Base-by-base conservation (phyloP, 2,113 vertebrate genomes). In the Triplophysa tibetana region DNA sequence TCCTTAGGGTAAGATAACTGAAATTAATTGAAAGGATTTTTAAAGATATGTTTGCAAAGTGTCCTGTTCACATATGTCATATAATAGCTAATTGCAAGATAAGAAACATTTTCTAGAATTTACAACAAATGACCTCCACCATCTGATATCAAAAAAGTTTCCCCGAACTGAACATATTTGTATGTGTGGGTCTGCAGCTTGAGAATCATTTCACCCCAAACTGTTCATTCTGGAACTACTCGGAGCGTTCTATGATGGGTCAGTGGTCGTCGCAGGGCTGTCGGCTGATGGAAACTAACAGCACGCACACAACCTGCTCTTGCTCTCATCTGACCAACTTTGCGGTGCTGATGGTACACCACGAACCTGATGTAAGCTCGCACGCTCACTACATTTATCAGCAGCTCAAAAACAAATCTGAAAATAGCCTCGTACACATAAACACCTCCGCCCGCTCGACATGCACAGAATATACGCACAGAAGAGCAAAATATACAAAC, bases 161-260 rank as follows among this genome's bases (percentile, higher is more conserved):
- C 33, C 7, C 33, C 6, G 33, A 4, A 33, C 4, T 38, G 33
- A 38, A 38, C 6, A 38, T 38, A 38, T 38, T 38, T 19, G 26
- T 63, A 21, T 38, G 64, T 73, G 62, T 77, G 45, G 65, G 0
- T 75, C 33, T 77, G 1, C 86, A 98, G 96, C 87, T 94, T 81
- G 94, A 97, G 83, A 95, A 96, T 88, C 95, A 95, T 75, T 94
- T 94, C 91, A 96, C 92, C 23, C 95, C 96, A n/a, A 98, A 97
- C 88, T 98, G 96, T 86, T 96, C 96, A 2, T 98, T 98, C 92
- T 98, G 96, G 96, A 97, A 97, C 90, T 98, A 98, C 90, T 97
- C 96, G 0, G 95, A 97, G 88, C 94, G 95, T 13, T 95, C 96
- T 70, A 98, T 98, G 96, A 94, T 92, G 65, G 96, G 96, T 77